Conservation (phyloP, 2,113 vertebrate species). For the Ceratotherium simum region DNA sequence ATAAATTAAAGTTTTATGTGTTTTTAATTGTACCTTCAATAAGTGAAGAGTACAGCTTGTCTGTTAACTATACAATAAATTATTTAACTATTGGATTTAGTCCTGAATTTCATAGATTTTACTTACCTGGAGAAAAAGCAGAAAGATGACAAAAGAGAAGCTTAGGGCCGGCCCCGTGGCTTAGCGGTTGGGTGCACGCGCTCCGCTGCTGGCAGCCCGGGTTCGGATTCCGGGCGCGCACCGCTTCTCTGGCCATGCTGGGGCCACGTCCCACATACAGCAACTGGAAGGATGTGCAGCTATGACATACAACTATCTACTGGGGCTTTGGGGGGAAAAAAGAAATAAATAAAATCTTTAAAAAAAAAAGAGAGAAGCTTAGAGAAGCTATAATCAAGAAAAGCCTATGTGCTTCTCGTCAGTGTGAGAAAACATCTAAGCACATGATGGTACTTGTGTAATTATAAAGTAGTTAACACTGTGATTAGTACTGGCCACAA, state of each 20-base stretch:
- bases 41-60: conserved; percentile 81
- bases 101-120: conserved; percentile 79
- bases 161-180: too few species aligned
- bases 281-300: too few species aligned
- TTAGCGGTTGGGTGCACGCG: too few species aligned
- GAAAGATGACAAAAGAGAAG: background rate
- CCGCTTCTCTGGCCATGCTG: too few species aligned
- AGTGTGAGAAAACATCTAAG: conserved; percentile 34
- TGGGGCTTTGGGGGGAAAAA: too few species aligned
- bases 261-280: too few species aligned
- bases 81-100: conserved; percentile 80
- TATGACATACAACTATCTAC: too few species aligned
- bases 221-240: too few species aligned
- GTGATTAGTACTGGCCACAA: conserved; percentile 1
- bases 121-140: conserved; percentile 72
- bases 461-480: conserved; percentile 69
- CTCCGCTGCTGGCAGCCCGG: too few species aligned
- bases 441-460: conserved; percentile 8
- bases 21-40: conserved; percentile 85
- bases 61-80: conserved; percentile 81
- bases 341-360: too few species aligned
- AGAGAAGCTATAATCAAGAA: background rate
- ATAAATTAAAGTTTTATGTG: conserved; percentile 83
- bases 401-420: background rate
- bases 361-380: background rate